Conservation (phyloP, 2,797 vertebrate genomes). For the Cirrhinus molitorella region DNA sequence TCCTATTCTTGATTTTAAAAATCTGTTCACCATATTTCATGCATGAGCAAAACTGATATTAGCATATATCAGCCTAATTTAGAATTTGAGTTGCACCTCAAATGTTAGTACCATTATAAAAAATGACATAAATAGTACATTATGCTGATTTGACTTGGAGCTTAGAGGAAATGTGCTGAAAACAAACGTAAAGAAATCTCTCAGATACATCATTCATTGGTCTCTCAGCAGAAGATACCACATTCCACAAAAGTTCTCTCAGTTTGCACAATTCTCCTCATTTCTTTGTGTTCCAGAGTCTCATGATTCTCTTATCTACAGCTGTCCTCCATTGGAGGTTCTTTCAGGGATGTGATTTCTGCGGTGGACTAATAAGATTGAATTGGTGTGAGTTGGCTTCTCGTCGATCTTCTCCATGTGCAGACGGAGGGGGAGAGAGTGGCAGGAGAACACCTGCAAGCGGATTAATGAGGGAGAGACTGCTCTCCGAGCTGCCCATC, state of each 20-base stretch:
- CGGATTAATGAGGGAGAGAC: conserved; percentile 79
- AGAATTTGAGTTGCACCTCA: not conserved
- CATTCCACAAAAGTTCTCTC: not conserved
- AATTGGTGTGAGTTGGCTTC: conserved; percentile 73
- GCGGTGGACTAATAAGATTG: conserved; percentile 73
- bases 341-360: conserved; percentile 73
- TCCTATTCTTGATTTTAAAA: not conserved
- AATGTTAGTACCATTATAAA: not conserved
- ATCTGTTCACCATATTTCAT: not conserved
- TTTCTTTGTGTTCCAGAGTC: conserved; percentile 32
- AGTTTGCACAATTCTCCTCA: not conserved
- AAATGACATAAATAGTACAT: not conserved
- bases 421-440: conserved; percentile 67
- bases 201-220: not conserved
- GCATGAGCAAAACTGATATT: not conserved
- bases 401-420: conserved; percentile 75
- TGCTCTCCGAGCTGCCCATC: conserved; percentile 67
- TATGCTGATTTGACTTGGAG: not conserved
- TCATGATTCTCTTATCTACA: conserved; percentile 38
- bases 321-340: conserved; percentile 46
- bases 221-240: conserved; percentile 5
- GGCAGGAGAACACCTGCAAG: conserved; percentile 78
- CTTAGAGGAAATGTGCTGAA: not conserved
- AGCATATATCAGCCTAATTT: conserved; percentile 19
- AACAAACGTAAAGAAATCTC: not conserved